These are phyloP conservation scores for Saccostrea cuccullata DNA, from an alignment of 1,140 invertebrate genomes.

Conservation along the genomic window DNA sequence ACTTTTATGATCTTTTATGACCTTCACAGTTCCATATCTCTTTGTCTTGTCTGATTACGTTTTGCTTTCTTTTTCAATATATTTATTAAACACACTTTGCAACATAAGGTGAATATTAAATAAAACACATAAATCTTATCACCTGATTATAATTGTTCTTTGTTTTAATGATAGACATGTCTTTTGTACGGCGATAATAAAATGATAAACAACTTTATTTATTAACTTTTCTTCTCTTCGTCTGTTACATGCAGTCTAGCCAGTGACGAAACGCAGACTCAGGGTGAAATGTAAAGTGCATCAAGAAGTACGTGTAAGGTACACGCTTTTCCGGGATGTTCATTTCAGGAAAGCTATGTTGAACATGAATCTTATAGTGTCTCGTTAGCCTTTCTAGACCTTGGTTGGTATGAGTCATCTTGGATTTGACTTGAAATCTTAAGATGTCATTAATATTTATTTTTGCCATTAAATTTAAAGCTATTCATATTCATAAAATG, in stretches of 20 bases:
- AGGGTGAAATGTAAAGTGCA: slow-evolving; percentile 22
- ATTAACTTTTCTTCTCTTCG: background rate
- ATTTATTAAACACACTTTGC: background rate
- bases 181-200: background rate
- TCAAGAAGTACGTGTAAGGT: background rate
- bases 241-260: background rate
- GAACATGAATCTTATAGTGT: background rate
- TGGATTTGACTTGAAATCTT: slow-evolving; percentile 1
- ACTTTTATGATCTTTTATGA: too few relatives aligned
- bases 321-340: slow-evolving; percentile 36
- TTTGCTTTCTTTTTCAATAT: too few relatives aligned
- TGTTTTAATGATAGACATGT: slow-evolving; percentile 24
- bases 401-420: slow-evolving; percentile 1
- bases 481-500: slow-evolving; percentile 27
- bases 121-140: background rate
- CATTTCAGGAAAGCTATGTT: slow-evolving; percentile 33
- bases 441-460: slow-evolving; percentile 29
- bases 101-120: background rate
- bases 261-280: background rate
- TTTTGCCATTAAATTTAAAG: background rate
- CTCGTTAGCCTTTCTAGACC: background rate
- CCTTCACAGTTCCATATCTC: too few relatives aligned
- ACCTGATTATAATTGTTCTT: background rate
- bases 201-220: background rate
- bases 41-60: too few relatives aligned